These are phyloP conservation scores for Drosophila insularis DNA, from an alignment of 1,140 invertebrate genomes.

Conservation along the genomic window DNA sequence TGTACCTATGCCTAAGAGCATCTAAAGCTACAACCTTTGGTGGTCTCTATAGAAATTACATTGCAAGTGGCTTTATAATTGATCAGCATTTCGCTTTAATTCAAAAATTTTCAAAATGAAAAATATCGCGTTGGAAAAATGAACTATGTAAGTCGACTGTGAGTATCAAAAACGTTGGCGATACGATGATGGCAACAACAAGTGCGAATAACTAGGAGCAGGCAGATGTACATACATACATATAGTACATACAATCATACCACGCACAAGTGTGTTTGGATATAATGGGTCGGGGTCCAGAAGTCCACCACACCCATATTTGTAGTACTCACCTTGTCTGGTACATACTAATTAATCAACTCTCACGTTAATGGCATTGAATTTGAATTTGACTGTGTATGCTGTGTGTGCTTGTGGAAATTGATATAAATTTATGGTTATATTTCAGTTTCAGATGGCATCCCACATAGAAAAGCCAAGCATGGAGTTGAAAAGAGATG, in stretches of 20 bases:
- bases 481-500: slow-evolving; percentile 36
- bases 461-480: slow-evolving; percentile 14
- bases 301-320: slow-evolving; percentile 9
- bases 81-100: neutral
- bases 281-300: slow-evolving; percentile 4
- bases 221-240: slow-evolving; percentile 10
- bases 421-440: slow-evolving; percentile 29
- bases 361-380: slow-evolving; percentile 10
- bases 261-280: slow-evolving; percentile 3
- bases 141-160: slow-evolving; percentile 1
- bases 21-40: neutral
- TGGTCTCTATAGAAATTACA: neutral
- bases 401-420: neutral
- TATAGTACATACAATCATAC: neutral
- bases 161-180: neutral
- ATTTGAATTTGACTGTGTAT: slow-evolving; percentile 7
- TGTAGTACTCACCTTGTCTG: slow-evolving; percentile 9
- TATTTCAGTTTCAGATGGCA: slow-evolving; percentile 44
- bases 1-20: neutral
- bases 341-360: slow-evolving; percentile 10
- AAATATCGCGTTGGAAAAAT: neutral
- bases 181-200: slow-evolving; percentile 7
- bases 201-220: slow-evolving; percentile 10
- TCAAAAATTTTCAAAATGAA: neutral
- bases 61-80: neutral